Conservation (phyloP, 2,113 vertebrate genomes). For the Anser cygnoides region DNA sequence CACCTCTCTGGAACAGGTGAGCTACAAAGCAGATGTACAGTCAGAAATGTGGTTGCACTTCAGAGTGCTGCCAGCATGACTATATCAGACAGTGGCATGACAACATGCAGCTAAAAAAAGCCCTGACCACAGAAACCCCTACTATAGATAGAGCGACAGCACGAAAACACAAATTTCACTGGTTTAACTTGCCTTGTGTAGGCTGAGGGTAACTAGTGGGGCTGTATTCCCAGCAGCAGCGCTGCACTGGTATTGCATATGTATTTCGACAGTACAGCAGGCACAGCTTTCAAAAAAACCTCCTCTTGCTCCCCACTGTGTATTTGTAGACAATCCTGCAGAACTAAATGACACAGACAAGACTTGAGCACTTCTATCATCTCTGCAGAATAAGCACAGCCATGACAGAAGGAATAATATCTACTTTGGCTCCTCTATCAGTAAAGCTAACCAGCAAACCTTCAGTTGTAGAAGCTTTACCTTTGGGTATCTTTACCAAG, state of each 20-base stretch:
- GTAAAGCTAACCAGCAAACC: not conserved
- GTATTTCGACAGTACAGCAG: not conserved
- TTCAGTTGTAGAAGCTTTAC: not conserved
- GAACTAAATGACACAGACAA: not conserved
- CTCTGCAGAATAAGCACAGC: not conserved
- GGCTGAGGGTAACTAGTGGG: not conserved
- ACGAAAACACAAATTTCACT: not conserved
- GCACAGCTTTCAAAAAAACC: constrained; percentile 15
- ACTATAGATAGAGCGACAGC: not conserved
- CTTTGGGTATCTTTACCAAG: not conserved
- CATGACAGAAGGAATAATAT: not conserved
- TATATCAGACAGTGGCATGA: not conserved
- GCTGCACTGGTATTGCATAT: constrained; percentile 22
- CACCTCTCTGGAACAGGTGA: not conserved
- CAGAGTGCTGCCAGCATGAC: constrained; percentile 3
- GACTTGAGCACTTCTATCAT: not conserved
- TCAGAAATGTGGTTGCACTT: constrained; percentile 18
- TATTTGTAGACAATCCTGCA: not conserved
- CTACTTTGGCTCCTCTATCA: not conserved
- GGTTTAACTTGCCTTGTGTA: not conserved
- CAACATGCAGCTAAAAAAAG: constrained; percentile 21
- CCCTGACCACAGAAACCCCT: not conserved
- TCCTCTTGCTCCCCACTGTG: not conserved
- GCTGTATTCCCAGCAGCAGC: constrained; percentile 13
- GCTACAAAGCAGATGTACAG: not conserved